phyloP scores from a whole-genome alignment of 2,888 invertebrate genomes.

The Andrena fulva region DNA sequence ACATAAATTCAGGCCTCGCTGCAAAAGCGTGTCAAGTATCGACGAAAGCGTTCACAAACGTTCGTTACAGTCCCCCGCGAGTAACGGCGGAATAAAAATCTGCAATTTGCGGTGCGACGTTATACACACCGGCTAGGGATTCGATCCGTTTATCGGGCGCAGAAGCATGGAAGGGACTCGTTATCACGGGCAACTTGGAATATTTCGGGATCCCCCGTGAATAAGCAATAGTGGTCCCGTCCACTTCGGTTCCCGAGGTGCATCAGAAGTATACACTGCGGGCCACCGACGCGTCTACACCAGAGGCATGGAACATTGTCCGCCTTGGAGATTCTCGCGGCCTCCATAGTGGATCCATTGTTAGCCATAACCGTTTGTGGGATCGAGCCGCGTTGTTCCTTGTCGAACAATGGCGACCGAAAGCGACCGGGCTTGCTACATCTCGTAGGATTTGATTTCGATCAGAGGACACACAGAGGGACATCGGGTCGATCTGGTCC shows the following conservation, averaged over 20 bases:
- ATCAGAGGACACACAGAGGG: not conserved
- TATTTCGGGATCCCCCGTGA: constrained; percentile 7
- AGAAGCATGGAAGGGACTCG: not conserved
- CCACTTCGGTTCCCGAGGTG: not conserved
- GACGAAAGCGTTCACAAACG: not conserved
- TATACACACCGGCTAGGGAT: not conserved
- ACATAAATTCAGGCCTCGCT: constrained; percentile 10
- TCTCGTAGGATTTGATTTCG: constrained; percentile 31
- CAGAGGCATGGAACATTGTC: constrained; percentile 39
- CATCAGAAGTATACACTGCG: constrained; percentile 28
- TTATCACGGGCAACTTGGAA: not conserved
- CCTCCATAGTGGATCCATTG: constrained; percentile 50
- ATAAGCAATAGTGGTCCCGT: constrained; percentile 8
- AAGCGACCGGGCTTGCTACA: constrained; percentile 9
- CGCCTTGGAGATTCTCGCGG: constrained; percentile 34
- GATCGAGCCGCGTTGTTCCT: constrained; percentile 36
- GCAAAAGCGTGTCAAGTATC: not conserved
- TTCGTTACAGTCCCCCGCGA: not conserved
- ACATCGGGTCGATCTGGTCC: not conserved
- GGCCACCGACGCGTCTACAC: constrained; percentile 11
- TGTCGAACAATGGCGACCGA: constrained; percentile 52
- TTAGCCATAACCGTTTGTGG: constrained; percentile 60
- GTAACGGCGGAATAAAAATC: constrained; percentile 24
- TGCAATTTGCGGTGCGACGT: not conserved
- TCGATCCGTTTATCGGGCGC: constrained; percentile 4